Evolutionary conservation across 2,888 invertebrate species (phyloP).

Genomic region (Achlya flavicornis): DNA sequence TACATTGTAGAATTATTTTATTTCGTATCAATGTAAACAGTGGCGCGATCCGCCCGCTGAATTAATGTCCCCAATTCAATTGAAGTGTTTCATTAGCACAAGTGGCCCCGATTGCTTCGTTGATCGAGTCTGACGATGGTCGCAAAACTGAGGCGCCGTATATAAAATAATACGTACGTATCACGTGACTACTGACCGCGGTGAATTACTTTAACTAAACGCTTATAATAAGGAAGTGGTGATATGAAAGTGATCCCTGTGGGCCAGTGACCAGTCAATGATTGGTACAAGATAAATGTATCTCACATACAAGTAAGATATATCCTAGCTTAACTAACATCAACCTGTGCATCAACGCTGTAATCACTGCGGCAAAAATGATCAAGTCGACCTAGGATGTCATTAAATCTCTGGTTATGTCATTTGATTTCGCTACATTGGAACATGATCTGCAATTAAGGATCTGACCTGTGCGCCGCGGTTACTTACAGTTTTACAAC

Average conservation of each 20-base stretch:
- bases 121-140: slow-evolving; percentile 64
- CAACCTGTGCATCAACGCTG: neutral
- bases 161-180: slow-evolving; percentile 22
- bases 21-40: slow-evolving; percentile 66
- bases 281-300: neutral
- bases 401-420: no score
- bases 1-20: slow-evolving; percentile 36
- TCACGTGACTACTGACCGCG: slow-evolving; percentile 30
- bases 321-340: neutral
- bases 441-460: no score
- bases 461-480: neutral
- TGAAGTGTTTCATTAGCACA: slow-evolving; percentile 83
- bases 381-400: no score
- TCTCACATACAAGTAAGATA: neutral
- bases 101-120: slow-evolving; percentile 83
- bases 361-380: no score
- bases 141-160: slow-evolving; percentile 62
- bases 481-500: neutral
- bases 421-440: no score
- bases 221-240: slow-evolving; percentile 35
- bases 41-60: slow-evolving; percentile 64
- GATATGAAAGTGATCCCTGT: slow-evolving; percentile 13
- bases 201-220: slow-evolving; percentile 35
- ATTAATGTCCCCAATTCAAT: slow-evolving; percentile 83
- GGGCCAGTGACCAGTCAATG: neutral